A percentile compares a stretch with the other conserved stretches of the same genome.
Evolutionary conservation across 2,113 vertebrate species (phyloP).

Genomic region (Apus apus): DNA sequence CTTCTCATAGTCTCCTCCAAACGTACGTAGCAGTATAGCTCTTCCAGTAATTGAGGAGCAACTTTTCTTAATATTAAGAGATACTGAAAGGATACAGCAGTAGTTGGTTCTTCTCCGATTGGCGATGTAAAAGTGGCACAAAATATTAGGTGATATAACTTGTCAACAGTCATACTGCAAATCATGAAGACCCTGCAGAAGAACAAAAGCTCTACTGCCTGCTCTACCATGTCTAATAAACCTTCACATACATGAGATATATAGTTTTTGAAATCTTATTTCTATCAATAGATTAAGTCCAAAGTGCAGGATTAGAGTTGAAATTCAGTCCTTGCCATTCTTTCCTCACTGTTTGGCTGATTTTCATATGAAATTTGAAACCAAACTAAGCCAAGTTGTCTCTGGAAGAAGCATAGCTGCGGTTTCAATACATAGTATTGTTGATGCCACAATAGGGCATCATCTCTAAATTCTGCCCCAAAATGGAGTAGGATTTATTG

Average conservation of each 20-base stretch:
- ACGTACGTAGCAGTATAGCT: accelerated
- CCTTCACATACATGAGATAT: neutral
- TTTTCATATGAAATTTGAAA: neutral
- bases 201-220: neutral
- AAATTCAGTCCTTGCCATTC: neutral
- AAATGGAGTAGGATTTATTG: neutral
- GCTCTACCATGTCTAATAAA: neutral
- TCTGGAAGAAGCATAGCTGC: neutral
- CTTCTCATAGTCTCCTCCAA: accelerated
- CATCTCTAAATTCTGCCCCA: neutral
- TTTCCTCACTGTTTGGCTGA: neutral
- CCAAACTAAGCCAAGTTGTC: neutral
- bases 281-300: neutral
- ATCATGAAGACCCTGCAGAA: neutral
- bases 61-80: neutral
- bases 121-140: neutral
- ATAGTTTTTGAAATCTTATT: neutral
- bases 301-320: neutral
- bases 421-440: neutral
- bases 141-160: neutral
- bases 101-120: neutral
- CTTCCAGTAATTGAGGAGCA: neutral
- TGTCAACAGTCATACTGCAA: neutral
- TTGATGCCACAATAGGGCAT: neutral
- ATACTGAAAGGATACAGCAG: neutral